phyloP scores from a whole-genome alignment of 2,797 vertebrate species.

The Lateolabrax maculatus region DNA sequence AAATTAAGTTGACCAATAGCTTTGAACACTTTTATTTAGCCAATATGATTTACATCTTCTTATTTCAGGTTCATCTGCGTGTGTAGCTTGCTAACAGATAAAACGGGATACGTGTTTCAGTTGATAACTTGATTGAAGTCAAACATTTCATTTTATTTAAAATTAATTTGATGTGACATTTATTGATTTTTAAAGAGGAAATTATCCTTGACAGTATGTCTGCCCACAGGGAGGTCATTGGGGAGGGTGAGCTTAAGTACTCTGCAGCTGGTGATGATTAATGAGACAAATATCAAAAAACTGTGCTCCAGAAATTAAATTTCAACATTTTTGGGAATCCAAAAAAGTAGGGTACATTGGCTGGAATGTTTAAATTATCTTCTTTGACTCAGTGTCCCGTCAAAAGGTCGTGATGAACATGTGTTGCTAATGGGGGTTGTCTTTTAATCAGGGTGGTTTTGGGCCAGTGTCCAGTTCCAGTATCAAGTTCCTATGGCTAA shows the following conservation, averaged over 20 bases:
- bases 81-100: not conserved
- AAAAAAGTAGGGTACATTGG: not conserved
- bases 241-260: not conserved
- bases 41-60: not conserved
- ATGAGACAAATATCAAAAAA: not conserved
- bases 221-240: not conserved
- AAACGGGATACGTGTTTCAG: not conserved
- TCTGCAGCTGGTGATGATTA: not conserved
- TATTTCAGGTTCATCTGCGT: not conserved
- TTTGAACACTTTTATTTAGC: conserved; percentile 14
- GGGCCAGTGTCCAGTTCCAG: not conserved
- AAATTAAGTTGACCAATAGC: conserved; percentile 17
- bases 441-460: not conserved
- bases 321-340: not conserved
- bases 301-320: not conserved
- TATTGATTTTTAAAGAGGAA: not conserved
- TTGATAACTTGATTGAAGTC: not conserved
- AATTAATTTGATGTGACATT: not conserved
- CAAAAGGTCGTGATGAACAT: conserved; percentile 8
- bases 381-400: not conserved
- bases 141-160: not conserved
- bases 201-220: not conserved
- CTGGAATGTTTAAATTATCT: not conserved
- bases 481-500: not conserved
- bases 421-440: conserved; percentile 1